Conservation (phyloP, 2,888 invertebrate genomes). For the Leptura quadrifasciata region DNA sequence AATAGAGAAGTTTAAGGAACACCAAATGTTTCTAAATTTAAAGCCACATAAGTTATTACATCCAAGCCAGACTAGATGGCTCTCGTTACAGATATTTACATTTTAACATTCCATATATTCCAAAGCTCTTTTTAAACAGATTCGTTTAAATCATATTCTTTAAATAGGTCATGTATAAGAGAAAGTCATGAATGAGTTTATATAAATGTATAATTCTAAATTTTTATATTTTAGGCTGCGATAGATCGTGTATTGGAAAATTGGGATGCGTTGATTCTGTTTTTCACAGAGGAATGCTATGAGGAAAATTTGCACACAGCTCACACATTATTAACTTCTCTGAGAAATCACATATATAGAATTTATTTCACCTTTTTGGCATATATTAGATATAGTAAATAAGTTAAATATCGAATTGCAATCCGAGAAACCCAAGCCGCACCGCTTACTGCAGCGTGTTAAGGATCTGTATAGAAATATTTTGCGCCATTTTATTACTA, state of each 20-base stretch:
- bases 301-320: slow-evolving; percentile 11
- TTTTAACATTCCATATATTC: too few species aligned
- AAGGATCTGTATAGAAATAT: too few species aligned
- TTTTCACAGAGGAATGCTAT: background rate
- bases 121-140: too few species aligned
- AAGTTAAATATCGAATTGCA: slow-evolving; percentile 5
- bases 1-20: background rate
- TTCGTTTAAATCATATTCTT: too few species aligned
- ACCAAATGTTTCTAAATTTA: background rate
- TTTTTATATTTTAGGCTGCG: slow-evolving; percentile 11
- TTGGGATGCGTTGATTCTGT: slow-evolving; percentile 5
- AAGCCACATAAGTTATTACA: slow-evolving; percentile 10
- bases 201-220: too few species aligned
- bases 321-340: background rate
- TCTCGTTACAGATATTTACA: background rate
- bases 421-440: background rate
- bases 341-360: slow-evolving; percentile 4
- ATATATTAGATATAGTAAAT: slow-evolving; percentile 1
- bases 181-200: too few species aligned
- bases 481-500: too few species aligned
- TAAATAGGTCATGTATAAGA: too few species aligned
- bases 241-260: slow-evolving; percentile 11
- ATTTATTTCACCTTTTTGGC: slow-evolving; percentile 15
- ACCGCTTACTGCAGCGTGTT: too few species aligned
- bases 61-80: background rate